These are phyloP conservation scores for Barypeithes pellucidus DNA, from an alignment of 2,888 invertebrate species.

Conservation along the genomic window DNA sequence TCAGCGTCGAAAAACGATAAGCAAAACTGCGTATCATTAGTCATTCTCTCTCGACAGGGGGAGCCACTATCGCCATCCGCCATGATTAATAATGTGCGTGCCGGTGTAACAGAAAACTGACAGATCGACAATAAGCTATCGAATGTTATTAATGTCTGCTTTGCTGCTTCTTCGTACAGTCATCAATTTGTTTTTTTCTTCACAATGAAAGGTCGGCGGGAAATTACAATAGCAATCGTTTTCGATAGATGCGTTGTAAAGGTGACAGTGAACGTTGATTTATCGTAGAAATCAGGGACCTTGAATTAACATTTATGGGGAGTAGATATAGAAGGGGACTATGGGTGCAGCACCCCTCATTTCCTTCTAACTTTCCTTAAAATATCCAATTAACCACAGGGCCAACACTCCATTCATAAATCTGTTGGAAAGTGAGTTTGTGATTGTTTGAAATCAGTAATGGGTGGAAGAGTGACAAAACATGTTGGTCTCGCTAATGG, in stretches of 20 bases:
- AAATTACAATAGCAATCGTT: neutral
- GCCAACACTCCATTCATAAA: no score
- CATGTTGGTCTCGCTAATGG: no score
- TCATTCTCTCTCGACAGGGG: slow-evolving; percentile 50
- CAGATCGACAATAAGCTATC: slow-evolving; percentile 70
- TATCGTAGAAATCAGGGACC: neutral
- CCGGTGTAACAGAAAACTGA: slow-evolving; percentile 70
- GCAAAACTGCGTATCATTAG: slow-evolving; percentile 52
- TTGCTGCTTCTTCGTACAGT: slow-evolving; percentile 19
- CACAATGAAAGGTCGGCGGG: slow-evolving; percentile 1
- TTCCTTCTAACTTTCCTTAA: no score
- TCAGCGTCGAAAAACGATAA: slow-evolving; percentile 53
- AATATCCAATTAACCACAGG: no score
- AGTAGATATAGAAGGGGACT: no score
- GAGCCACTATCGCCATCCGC: slow-evolving; percentile 41
- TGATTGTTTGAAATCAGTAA: no score
- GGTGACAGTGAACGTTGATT: neutral
- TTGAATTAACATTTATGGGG: no score
- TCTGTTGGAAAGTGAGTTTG: no score
- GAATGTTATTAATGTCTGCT: slow-evolving; percentile 69
- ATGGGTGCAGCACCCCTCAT: no score
- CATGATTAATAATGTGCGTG: slow-evolving; percentile 44
- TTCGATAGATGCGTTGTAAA: slow-evolving; percentile 4
- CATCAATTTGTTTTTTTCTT: slow-evolving; percentile 20
- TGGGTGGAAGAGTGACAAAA: no score